Base-by-base conservation (phyloP, 2,113 vertebrate species). In the Channa maculata region DNA sequence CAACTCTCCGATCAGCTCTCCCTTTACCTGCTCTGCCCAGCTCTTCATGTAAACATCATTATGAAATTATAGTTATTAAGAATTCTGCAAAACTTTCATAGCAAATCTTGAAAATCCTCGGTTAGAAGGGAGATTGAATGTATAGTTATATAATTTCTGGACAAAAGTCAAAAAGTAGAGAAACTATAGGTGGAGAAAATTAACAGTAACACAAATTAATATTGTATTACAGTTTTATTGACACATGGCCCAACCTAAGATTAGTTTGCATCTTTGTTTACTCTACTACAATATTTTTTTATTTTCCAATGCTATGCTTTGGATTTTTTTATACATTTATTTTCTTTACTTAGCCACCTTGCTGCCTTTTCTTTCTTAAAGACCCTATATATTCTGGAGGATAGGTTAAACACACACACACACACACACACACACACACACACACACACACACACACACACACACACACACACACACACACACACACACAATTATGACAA, bases 401-500 rank as follows among this genome's bases (percentile, higher is more conserved):
- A 76, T 50, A 9, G 45, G 75, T 39, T 75, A 64, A n/a, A n/a
- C n/a, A n/a, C n/a, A n/a, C n/a, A n/a, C n/a, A n/a, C n/a, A 24
- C 24, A 24, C 24, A 24, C 24, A 24, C 24, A 24, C 24, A 24
- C 24, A 24, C 24, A 24, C 24, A 24, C 24, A 24, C 82, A 82
- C 81, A 70, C 74, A 75, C 78, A 79, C 69, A 83, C 63, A 67
- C 60, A 38, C 65, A 62, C 63, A n/a, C 39, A 36, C 60, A 64
- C 61, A 46, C 66, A 75, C 75, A 3, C 62, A 59, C 39, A 79
- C 77, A 81, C 78, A 75, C 57, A 70, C 70, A 69, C 63, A 58
- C 72, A 50, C 43, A 55, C 78, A 85, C 83, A 79, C 87, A 86
- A 80, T 91, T 92, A 93, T 94, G 94, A 94, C 90, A 44, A 93